These are phyloP conservation scores for Paralichthys olivaceus DNA, from an alignment of 2,113 vertebrate species.

Conservation along the genomic window DNA sequence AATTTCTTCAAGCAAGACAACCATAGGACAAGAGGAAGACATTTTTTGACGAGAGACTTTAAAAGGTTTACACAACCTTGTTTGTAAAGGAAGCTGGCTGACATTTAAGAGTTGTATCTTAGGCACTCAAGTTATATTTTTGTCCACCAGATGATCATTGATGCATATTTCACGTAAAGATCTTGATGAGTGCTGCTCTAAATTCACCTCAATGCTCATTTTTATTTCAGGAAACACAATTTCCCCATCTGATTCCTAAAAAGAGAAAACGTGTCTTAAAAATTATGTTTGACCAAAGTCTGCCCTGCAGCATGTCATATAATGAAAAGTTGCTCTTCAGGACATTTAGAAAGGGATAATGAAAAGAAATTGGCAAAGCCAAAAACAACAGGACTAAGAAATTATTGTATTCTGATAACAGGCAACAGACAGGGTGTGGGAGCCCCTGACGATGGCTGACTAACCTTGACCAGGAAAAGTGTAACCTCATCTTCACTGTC, in stretches of 20 bases:
- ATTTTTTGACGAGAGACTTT: too few species aligned
- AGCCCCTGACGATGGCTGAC: slow-evolving; percentile 44
- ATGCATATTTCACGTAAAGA: too few species aligned
- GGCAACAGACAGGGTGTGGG: slow-evolving; percentile 20
- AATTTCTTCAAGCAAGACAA: too few species aligned
- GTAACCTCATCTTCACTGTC: slow-evolving; percentile 58
- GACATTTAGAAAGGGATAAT: slow-evolving; percentile 7
- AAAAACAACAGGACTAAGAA: slow-evolving; percentile 8
- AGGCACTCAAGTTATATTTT: too few species aligned
- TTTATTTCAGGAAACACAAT: background rate
- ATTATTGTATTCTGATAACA: slow-evolving; percentile 22
- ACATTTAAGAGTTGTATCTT: too few species aligned
- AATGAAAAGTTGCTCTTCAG: background rate
- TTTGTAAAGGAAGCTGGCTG: too few species aligned
- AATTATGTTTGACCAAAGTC: background rate
- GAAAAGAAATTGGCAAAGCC: background rate
- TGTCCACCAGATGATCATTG: too few species aligned
- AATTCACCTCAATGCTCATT: background rate
- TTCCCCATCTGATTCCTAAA: background rate
- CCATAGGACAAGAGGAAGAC: too few species aligned
- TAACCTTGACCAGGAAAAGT: slow-evolving; percentile 59
- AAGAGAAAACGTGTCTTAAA: background rate
- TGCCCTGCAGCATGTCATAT: background rate
- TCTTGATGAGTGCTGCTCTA: background rate
- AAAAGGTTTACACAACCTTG: too few species aligned